These are phyloP conservation scores for Phaonia tiefii DNA, from an alignment of 2,888 invertebrate species.

Conservation along the genomic window DNA sequence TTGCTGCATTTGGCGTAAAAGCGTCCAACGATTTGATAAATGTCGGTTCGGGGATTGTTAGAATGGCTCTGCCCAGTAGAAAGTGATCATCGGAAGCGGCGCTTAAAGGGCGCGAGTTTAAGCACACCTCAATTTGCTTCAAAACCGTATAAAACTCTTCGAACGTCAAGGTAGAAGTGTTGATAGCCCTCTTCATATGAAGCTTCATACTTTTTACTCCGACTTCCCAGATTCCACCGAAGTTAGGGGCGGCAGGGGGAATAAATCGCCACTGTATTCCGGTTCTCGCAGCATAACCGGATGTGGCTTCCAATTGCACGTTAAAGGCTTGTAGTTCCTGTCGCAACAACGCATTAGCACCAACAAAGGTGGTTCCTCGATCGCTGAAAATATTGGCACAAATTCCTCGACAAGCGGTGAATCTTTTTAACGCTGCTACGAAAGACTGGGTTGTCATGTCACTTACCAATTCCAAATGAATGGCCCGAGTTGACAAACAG, in stretches of 20 bases:
- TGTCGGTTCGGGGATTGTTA: no score
- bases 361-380: conserved; percentile 67
- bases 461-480: conserved; percentile 58
- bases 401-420: conserved; percentile 64
- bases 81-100: no score
- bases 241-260: conserved; percentile 66
- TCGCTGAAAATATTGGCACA: conserved; percentile 51
- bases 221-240: conserved; percentile 69
- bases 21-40: no score
- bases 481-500: conserved; percentile 52
- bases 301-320: no score
- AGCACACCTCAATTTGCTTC: conserved; percentile 73
- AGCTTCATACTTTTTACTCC: conserved; percentile 74
- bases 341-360: conserved; percentile 54
- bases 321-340: conserved; percentile 45
- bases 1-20: no score
- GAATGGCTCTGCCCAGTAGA: no score
- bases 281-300: no score
- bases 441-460: conserved; percentile 68
- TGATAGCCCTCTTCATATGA: conserved; percentile 71
- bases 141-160: conserved; percentile 73
- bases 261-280: conserved; percentile 69
- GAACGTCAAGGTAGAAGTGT: conserved; percentile 69
- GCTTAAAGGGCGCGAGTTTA: conserved; percentile 74
- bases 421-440: conserved; percentile 71